Conservation (phyloP, 1,140 invertebrate genomes). For the Diorhabda elongata region DNA sequence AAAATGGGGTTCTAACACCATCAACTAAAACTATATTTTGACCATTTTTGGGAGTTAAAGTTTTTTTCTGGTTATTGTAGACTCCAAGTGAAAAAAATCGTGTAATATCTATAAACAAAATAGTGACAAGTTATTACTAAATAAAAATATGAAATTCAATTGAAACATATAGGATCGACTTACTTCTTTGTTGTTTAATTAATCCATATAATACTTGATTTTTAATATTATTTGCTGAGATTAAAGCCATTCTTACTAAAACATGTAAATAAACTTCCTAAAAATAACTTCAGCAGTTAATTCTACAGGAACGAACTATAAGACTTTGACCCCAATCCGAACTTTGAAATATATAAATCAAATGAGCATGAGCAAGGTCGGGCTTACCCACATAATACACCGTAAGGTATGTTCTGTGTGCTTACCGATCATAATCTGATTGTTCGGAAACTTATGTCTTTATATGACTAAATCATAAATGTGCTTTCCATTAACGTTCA, state of each 20-base stretch:
- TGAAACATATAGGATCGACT: slow-evolving; percentile 13
- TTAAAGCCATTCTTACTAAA: slow-evolving; percentile 33
- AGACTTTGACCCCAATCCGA: not conserved
- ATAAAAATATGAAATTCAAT: not conserved
- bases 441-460: too few relatives aligned
- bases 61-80: slow-evolving; percentile 53
- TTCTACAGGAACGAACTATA: too few relatives aligned
- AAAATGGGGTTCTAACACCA: slow-evolving; percentile 93
- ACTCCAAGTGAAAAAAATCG: slow-evolving; percentile 51
- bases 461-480: too few relatives aligned
- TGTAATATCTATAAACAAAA: slow-evolving; percentile 37
- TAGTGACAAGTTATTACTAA: not conserved
- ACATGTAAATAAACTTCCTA: too few relatives aligned
- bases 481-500: too few relatives aligned
- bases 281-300: too few relatives aligned
- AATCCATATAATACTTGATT: slow-evolving; percentile 30
- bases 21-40: slow-evolving; percentile 95
- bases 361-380: too few relatives aligned
- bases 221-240: slow-evolving; percentile 37
- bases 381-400: too few relatives aligned
- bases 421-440: too few relatives aligned
- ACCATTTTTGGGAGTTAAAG: slow-evolving; percentile 55
- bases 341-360: not conserved
- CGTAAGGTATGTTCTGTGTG: too few relatives aligned
- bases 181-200: slow-evolving; percentile 34